Base-by-base conservation (phyloP, 2,797 vertebrate species). In the Ctenopoma kingsleyae region DNA sequence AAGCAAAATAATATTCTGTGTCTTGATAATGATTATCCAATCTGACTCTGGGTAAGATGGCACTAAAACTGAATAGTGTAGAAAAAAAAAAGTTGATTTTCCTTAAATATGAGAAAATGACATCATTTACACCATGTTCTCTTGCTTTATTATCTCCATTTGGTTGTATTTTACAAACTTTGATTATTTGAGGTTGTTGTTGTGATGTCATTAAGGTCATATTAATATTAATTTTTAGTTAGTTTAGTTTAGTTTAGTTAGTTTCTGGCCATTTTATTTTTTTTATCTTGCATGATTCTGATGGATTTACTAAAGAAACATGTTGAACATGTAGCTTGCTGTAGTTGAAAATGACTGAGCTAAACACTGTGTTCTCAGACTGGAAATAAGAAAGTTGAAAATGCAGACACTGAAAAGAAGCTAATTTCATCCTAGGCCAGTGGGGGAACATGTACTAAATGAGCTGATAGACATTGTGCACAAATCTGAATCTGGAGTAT, bases 401-500 rank as follows among this genome's bases (percentile, higher is more conserved):
- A 32, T 6, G 13, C 41, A 35, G 41, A 69, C 25, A 25, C 25
- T 47, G 19, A 32, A 59, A 40, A 44, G 19, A 61, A 46, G 17
- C 40, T 56, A 25, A 82, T 78, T 49, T 71, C 40, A 75, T 87
- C 74, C 62, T 22, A n/a, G 62, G 23, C 66, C 50, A 61, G 59
- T 15, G 4, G 30, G 17, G 46, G 51, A 60, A 57, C 64, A 74
- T 74, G 38, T 47, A 51, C 41, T 36, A 48, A 44, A 20, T 71
- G 22, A 40, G 59, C 49, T 57, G 60, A 63, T 36, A 49, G 46
- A 43, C 69, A 43, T 36, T 19, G 25, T 36, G 50, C 41, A 51
- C 8, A 35, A 74, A 78, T 76, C 27, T 53, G 52, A 75, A 80
- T 76, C 23, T 58, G 51, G 58, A 70, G 53, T 62, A 80, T 83